Conservation (phyloP, 2,888 invertebrate species). For the Clunio marinus region DNA sequence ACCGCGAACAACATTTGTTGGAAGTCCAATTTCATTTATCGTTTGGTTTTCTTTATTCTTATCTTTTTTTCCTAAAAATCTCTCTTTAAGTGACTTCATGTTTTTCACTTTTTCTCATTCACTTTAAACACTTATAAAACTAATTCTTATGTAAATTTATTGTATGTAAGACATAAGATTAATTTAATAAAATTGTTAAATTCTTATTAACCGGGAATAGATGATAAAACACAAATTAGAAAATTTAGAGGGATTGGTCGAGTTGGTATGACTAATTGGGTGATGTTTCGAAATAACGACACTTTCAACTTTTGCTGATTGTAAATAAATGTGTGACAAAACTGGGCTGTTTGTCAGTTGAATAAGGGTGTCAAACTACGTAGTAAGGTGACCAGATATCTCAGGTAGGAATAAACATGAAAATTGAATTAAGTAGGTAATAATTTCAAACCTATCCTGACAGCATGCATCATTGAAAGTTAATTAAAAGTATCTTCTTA, state of each 20-base stretch:
- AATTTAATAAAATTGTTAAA: not conserved
- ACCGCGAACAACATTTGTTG: constrained; percentile 79
- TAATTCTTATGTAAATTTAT: not conserved
- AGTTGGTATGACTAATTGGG: too few relatives aligned
- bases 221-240: not conserved
- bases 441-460: too few relatives aligned
- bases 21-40: constrained; percentile 62
- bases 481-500: too few relatives aligned
- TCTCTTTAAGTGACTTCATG: constrained; percentile 12
- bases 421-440: too few relatives aligned
- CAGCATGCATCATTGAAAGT: too few relatives aligned
- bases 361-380: too few relatives aligned
- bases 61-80: constrained; percentile 8
- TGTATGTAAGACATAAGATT: not conserved
- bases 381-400: too few relatives aligned
- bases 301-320: not conserved
- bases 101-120: constrained; percentile 7
- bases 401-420: too few relatives aligned
- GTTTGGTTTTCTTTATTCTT: constrained; percentile 27
- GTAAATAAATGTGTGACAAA: too few relatives aligned
- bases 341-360: too few relatives aligned
- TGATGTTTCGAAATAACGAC: not conserved
- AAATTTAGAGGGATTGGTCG: too few relatives aligned
- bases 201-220: not conserved
- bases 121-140: not conserved